These are phyloP conservation scores for Alcedo quadribrachys DNA, from an alignment of 2,797 vertebrate genomes.

Conservation along the genomic window DNA sequence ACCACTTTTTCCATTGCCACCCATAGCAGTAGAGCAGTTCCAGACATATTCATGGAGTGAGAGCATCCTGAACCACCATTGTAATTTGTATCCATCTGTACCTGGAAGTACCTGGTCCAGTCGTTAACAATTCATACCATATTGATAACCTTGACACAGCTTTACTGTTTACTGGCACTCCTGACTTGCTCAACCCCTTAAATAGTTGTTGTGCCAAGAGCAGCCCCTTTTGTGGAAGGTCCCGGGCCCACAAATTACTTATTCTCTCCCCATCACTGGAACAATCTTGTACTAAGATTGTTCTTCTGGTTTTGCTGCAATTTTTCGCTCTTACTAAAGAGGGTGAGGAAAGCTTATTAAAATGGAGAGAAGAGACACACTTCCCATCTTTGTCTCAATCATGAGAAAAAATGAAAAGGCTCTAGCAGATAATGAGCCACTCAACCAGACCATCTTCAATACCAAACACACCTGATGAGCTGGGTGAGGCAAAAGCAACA, in stretches of 20 bases:
- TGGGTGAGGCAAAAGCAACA: not conserved
- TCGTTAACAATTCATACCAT: not conserved
- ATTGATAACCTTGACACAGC: not conserved
- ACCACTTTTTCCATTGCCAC: not conserved
- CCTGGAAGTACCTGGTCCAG: not conserved
- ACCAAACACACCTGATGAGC: not conserved
- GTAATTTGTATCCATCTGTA: not conserved
- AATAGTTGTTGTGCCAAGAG: not conserved
- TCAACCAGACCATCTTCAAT: not conserved
- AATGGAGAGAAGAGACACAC: not conserved
- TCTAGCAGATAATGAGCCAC: not conserved
- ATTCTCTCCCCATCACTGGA: not conserved
- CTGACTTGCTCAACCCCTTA: not conserved
- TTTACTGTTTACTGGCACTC: fast-evolving
- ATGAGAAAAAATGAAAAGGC: not conserved
- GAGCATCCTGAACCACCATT: not conserved
- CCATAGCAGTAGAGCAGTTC: not conserved
- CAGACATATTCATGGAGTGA: not conserved
- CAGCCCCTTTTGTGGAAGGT: not conserved
- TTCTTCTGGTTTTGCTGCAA: not conserved
- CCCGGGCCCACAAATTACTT: not conserved
- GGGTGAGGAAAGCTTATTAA: not conserved
- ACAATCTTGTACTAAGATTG: not conserved
- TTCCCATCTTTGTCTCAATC: not conserved
- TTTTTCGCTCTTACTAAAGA: not conserved